Base-by-base conservation (phyloP, 2,888 invertebrate genomes). In the Cheilosia scutellata region DNA sequence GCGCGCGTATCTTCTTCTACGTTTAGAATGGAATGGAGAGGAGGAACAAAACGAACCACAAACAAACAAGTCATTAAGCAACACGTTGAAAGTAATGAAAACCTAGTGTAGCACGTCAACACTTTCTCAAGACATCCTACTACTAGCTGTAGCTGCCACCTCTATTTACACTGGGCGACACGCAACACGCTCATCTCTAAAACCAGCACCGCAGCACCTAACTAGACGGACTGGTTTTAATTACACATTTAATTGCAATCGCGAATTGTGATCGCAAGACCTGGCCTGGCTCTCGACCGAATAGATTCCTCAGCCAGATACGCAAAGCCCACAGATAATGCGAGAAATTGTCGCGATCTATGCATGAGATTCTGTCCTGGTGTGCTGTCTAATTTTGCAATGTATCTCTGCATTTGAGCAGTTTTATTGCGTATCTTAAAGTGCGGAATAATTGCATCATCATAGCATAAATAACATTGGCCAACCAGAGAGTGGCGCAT, bases 371-470 rank as follows among this genome's bases (percentile, higher is more conserved):
- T 65, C 55, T 72, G 51, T 58, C 25, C 44, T 16, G 42, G 42
- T 63, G 60, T 57, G 78, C 74, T 83, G 83, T 83, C 83, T 74
- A 74, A 79, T 83, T 79, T 68, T 51, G 25, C 37, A 57, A 44
- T 68, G 78, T 83, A 70, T 63, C 68, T 55, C 68, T 58, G 60
- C 60, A 75, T 75, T 84, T 66, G 63, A 75, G 60, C 75, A 66
- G 75, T 79, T 71, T 80, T 75, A 80, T 84, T 70, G 70, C 80
- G 75, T 71, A 75, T 58, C 74, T 80, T 31, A 80, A 80, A 80
- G 83, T 84, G 75, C 53, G 29, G 71, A 80, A 84, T 84, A 84
- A 84, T 84, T 75, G 84, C 84, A 84, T 80, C 84, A 80, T 84
- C 84, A 75, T 71, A 27, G 84, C 65, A 74, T 84, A 68, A 83